A percentile compares a stretch with the other conserved stretches of the same genome.
Conservation (phyloP, 2,113 vertebrate genomes). For the Chinchilla lanigera region DNA sequence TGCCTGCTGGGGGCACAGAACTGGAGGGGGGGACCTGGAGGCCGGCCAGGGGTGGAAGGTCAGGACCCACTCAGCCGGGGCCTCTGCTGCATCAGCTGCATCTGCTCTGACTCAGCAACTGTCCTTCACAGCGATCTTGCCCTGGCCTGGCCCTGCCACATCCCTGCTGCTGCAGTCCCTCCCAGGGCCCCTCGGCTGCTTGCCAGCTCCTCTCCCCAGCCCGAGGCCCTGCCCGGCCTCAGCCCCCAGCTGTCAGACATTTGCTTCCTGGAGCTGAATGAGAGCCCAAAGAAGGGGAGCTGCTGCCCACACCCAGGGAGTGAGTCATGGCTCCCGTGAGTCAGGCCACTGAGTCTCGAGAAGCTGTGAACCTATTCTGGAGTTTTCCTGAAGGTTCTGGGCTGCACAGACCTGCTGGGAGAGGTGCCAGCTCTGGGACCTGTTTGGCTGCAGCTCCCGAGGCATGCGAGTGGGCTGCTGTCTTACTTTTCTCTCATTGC, state of each 20-base stretch:
- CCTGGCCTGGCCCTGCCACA: not conserved
- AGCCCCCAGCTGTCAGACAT: too few species aligned
- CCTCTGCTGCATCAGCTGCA: not conserved
- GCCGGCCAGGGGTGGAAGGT: not conserved
- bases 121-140: not conserved
- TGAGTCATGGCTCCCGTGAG: not conserved
- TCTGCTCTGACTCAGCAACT: not conserved
- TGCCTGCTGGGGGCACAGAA: not conserved
- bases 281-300: not conserved
- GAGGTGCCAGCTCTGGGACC: not conserved
- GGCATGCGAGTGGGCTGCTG: not conserved
- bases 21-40: not conserved
- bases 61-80: not conserved
- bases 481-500: not conserved
- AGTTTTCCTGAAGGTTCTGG: not conserved
- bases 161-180: not conserved
- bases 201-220: not conserved
- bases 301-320: not conserved
- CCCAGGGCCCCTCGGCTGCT: rapidly evolving
- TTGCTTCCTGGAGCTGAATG: not conserved
- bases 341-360: not conserved
- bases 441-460: not conserved
- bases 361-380: not conserved
- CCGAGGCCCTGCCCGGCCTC: not conserved
- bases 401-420: not conserved